Evolutionary conservation across 2,797 vertebrate species (phyloP), one percentile per base, ranked within the genome.

Genomic region (Coregonus suidteri): DNA sequence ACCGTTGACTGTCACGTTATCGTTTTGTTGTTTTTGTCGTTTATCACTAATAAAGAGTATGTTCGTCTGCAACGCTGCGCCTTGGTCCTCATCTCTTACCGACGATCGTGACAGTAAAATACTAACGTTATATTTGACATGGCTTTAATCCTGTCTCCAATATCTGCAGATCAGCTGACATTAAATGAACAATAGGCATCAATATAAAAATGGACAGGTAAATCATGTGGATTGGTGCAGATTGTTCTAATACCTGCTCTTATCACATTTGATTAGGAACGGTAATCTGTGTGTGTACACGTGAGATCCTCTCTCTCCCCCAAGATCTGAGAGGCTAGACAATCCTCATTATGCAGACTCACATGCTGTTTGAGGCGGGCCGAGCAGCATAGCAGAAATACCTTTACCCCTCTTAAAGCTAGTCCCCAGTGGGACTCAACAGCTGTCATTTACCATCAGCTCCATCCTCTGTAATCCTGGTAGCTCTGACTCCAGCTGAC

Each of bases 361-460:
- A 87, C 71, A 25, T 13, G 74, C 81, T 73, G 74, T 47, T 47
- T 76, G 82, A 80, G 66, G 75, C 73, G 76, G 79, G 76, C 30
- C 66, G 30, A 41, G 59, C 69, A 18, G 53, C 47, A 64, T 13
- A 69, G 77, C 77, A 76, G 83, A 84, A 88, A 89, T 87, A 88
- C 89, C 82, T 91, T 89, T 71, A 85, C 77, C 82, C 77, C 34
- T 82, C 86, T 75, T 89, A 73, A 88, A 85, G 81, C 82, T 80
- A 83, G 70, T 88, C 89, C 86, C 91, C 73, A 73, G 73, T 83
- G 92, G 84, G 84, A 83, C 77, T 82, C 75, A n/a, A 88, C 88
- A 91, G 85, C 90, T 93, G 91, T 87, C 89, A 89, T 84, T 91
- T 83, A 87, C 86, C 89, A 87, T 91, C 80, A 78, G 74, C 75